Base-by-base conservation (phyloP, 2,797 vertebrate genomes). In the Tenualosa ilisha region DNA sequence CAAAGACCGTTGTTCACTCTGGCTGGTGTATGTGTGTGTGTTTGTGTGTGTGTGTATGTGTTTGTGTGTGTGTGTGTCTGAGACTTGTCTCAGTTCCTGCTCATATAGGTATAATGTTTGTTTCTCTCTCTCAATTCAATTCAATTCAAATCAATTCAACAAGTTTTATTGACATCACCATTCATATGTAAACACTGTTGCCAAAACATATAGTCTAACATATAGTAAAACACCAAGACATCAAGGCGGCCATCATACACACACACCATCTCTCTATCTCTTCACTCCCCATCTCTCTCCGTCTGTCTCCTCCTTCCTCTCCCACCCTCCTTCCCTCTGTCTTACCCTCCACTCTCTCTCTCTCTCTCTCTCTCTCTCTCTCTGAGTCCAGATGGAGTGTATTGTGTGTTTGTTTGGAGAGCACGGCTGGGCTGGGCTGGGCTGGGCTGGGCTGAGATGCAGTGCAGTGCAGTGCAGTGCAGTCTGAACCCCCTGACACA, bases 401-500 rank as follows among this genome's bases (percentile, higher is more conserved):
- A 59, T 59, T 43, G 7, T 20, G 50, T 83, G 82, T 83, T 51
- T 40, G 53, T 83, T 37, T 40, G 13, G 54, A 24, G 24, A 11
- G n/a, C 2, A n/a, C 12, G 61, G 61, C 56, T 53, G 46, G 7
- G 46, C 46, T 46, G 46, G 31, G 31, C 56, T 53, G 46, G 7
- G 46, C 46, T 46, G 46, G 31, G 31, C 31, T 31, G 31, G 31
- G 31, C 31, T 31, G 31, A 31, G 31, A 31, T 31, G 31, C 46
- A 46, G 46, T 46, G 46, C 46, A 0, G 46, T 46, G 46, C 7
- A 0, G 46, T 46, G 46, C 7, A 1, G 49, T 26, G 37, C 82
- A 22, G 51, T 53, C 79, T 53, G 63, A 86, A 88, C 24, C 88
- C n/a, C 46, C 46, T 7, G 87, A 88, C 89, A 89, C 79, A 87